Base-by-base conservation (phyloP, 1,140 invertebrate genomes). In the Drosophila nigrodunni region DNA sequence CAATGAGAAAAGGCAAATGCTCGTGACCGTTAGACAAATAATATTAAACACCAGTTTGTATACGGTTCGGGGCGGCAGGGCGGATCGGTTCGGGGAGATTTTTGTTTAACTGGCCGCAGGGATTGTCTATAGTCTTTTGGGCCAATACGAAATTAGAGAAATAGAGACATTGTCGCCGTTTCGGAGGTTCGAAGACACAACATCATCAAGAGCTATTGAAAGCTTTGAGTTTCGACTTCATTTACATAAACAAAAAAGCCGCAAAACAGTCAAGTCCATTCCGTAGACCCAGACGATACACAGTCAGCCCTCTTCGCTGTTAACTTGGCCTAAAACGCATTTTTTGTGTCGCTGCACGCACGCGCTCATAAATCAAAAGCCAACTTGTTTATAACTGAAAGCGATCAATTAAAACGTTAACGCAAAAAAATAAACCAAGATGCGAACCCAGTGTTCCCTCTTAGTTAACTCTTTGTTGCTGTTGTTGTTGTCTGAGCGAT, bases 321-420 rank as follows among this genome's bases (percentile, higher is more conserved):
- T 74, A 74, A 75, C 67, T 71, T 75, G 73, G 78, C 80, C 80
- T 85, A 83, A 83, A 83, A 83, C 80, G 80, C 80, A 83, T 83
- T 85, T 85, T 72, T 83, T 72, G 67, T 85, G 80, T 83, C 80
- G 80, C 80, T 83, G 80, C 82, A 89, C 81, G 81, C 81, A 86
- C 83, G 82, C 82, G 78, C 81, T 86, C 81, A 85, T 85, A 85
- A 85, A 85, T 85, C 83, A 87, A 87, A 89, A 87, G 73, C 77
- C 85, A 87, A 87, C 85, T 87, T 89, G 83, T 80, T 88, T 88
- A 87, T 89, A 89, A 87, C 83, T 87, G 83, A 87, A 87, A 87
- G 83, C 85, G 85, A 89, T 89, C 83, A 87, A 87, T 87, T 87
- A 87, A 87, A 89, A 89, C 80, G 83, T 89, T 89, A 87, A 88